phyloP scores from a whole-genome alignment of 1,140 invertebrate species.

The Ephestia elutella region DNA sequence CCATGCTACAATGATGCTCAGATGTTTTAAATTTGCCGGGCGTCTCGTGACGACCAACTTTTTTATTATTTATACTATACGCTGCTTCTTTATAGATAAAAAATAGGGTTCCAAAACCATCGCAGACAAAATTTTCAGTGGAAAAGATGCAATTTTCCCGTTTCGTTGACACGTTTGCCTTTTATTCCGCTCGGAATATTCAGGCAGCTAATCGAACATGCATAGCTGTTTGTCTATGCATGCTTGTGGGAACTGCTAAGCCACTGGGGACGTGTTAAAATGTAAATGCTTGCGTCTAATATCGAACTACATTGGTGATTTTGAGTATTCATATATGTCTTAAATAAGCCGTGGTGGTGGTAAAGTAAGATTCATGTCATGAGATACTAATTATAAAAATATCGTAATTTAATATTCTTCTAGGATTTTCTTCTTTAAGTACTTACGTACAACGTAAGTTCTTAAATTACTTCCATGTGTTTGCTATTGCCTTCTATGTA shows the following conservation, averaged over 20 bases:
- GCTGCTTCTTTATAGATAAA: neutral
- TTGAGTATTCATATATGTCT: neutral
- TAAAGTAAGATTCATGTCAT: too few species aligned
- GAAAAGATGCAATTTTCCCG: neutral
- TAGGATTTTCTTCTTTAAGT: too few species aligned
- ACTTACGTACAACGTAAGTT: too few species aligned
- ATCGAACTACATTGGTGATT: neutral
- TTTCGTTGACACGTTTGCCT: neutral
- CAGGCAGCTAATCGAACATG: slow-evolving; percentile 12
- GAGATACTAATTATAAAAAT: too few species aligned
- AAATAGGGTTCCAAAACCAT: neutral
- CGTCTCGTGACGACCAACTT: too few species aligned
- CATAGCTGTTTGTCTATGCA: slow-evolving; percentile 15
- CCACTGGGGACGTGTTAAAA: neutral
- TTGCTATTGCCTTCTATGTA: too few species aligned
- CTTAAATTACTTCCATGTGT: too few species aligned
- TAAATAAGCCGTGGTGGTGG: too few species aligned
- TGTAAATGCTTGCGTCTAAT: neutral
- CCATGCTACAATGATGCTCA: too few species aligned
- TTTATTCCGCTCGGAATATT: slow-evolving; percentile 5
- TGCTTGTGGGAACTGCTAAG: slow-evolving; percentile 5
- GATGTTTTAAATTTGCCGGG: too few species aligned
- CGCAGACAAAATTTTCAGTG: neutral
- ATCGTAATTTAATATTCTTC: too few species aligned
- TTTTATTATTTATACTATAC: too few species aligned